These are phyloP conservation scores for Callyntrura guangdongensis DNA, from an alignment of 2,888 invertebrate species.

Conservation along the genomic window DNA sequence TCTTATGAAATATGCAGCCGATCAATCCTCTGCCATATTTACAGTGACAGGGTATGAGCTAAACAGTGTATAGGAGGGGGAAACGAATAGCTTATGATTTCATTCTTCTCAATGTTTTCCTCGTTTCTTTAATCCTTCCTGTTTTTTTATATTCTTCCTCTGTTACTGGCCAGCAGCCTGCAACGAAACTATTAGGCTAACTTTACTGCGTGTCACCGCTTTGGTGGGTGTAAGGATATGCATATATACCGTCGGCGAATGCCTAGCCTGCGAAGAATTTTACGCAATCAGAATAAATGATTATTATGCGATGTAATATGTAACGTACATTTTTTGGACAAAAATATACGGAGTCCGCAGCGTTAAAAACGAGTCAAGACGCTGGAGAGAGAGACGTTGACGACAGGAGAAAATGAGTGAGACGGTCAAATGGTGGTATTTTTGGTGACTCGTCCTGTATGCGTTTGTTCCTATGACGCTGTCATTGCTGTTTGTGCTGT, in stretches of 20 bases:
- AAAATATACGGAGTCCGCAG: background rate
- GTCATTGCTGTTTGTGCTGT: background rate
- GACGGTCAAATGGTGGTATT: slow-evolving; percentile 36
- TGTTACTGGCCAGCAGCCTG: slow-evolving; percentile 72
- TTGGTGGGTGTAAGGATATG: background rate
- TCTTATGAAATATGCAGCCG: slow-evolving; percentile 82
- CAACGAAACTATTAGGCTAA: slow-evolving; percentile 69
- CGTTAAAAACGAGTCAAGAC: background rate
- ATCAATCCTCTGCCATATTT: slow-evolving; percentile 82
- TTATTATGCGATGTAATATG: background rate
- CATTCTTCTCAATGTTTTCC: slow-evolving; percentile 67
- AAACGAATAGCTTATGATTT: slow-evolving; percentile 79
- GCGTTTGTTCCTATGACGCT: background rate
- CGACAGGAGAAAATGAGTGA: slow-evolving; percentile 31
- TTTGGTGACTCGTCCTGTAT: background rate
- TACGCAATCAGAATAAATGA: background rate
- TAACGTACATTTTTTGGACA: background rate
- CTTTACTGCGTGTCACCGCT: slow-evolving; percentile 48
- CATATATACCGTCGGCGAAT: background rate
- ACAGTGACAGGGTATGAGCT: slow-evolving; percentile 81
- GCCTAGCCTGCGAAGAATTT: background rate
- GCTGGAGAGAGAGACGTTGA: background rate
- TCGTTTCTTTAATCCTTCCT: slow-evolving; percentile 59
- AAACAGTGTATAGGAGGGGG: slow-evolving; percentile 57
- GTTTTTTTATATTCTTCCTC: slow-evolving; percentile 53